Evolutionary conservation across 1,140 invertebrate genomes (phyloP).

Genomic region (Magallana angulata): DNA sequence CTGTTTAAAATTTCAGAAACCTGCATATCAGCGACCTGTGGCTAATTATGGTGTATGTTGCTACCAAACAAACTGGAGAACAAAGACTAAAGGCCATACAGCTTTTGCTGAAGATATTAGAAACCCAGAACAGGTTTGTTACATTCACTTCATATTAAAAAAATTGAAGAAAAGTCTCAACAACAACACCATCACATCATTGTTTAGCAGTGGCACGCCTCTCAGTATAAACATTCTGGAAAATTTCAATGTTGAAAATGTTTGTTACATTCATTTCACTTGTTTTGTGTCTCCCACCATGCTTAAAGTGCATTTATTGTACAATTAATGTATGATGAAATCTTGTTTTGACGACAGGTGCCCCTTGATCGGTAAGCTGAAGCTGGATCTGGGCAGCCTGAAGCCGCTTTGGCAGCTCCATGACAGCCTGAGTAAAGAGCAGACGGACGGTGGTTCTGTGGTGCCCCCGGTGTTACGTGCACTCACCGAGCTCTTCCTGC

Average conservation of each 20-base stretch:
- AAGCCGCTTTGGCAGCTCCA: slow-evolving; percentile 77
- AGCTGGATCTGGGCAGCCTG: slow-evolving; percentile 71
- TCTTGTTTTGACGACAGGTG: neutral
- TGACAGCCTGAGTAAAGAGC: slow-evolving; percentile 64
- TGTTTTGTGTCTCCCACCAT: no score
- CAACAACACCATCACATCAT: no score
- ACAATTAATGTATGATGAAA: neutral
- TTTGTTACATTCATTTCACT: slow-evolving; percentile 13
- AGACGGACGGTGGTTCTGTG: slow-evolving; percentile 61
- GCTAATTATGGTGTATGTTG: slow-evolving; percentile 75
- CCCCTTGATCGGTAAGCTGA: neutral
- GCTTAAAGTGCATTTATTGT: no score
- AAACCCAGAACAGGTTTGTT: slow-evolving; percentile 66
- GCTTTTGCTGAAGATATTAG: slow-evolving; percentile 73
- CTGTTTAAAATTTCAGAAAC: slow-evolving; percentile 63
- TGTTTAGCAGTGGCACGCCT: no score
- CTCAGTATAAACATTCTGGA: no score
- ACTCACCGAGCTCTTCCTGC: slow-evolving; percentile 77
- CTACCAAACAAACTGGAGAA: slow-evolving; percentile 74
- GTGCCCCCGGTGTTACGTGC: slow-evolving; percentile 73
- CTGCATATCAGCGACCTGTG: slow-evolving; percentile 74
- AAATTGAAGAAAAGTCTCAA: no score
- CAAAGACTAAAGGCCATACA: slow-evolving; percentile 76
- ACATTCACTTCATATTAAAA: no score
- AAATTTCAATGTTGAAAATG: neutral